Conservation (phyloP, 2,888 invertebrate species). For the Tuta absoluta region DNA sequence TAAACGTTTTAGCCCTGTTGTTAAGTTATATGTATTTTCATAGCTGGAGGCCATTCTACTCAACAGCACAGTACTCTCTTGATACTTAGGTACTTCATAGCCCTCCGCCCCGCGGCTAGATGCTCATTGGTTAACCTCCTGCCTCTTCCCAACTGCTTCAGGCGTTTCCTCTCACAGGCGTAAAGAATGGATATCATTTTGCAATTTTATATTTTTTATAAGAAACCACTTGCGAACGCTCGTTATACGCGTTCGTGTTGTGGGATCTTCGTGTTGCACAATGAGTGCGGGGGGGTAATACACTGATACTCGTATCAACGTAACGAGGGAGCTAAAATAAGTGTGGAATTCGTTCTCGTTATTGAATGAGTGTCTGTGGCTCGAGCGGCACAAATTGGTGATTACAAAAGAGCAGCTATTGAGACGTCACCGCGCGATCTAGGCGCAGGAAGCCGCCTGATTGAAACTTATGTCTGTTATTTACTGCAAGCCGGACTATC, state of each 20-base stretch:
- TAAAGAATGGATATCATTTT: conserved; percentile 13
- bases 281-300: conserved; percentile 37
- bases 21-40: conserved; percentile 13
- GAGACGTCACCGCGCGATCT: conserved; percentile 70
- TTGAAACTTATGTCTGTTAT: conserved; percentile 73
- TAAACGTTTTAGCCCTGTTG: neutral
- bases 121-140: conserved; percentile 11
- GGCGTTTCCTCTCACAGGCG: conserved; percentile 10
- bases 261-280: conserved; percentile 42
- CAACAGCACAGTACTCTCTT: conserved; percentile 2
- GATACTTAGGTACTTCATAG: conserved; percentile 3
- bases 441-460: conserved; percentile 74
- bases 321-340: conserved; percentile 63
- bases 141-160: conserved; percentile 13
- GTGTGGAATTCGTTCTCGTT: conserved; percentile 68
- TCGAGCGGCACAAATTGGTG: conserved; percentile 70
- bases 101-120: neutral
- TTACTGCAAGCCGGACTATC: conserved; percentile 6
- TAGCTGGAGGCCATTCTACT: neutral
- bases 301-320: conserved; percentile 49
- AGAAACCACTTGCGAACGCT: conserved; percentile 6
- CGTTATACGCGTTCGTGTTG: conserved; percentile 35
- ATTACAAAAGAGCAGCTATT: conserved; percentile 80
- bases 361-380: conserved; percentile 67
- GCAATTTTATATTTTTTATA: conserved; percentile 12